A percentile compares a stretch with the other conserved stretches of the same genome.
phyloP scores from a whole-genome alignment of 2,113 vertebrate genomes.

The Nerophis ophidion region DNA sequence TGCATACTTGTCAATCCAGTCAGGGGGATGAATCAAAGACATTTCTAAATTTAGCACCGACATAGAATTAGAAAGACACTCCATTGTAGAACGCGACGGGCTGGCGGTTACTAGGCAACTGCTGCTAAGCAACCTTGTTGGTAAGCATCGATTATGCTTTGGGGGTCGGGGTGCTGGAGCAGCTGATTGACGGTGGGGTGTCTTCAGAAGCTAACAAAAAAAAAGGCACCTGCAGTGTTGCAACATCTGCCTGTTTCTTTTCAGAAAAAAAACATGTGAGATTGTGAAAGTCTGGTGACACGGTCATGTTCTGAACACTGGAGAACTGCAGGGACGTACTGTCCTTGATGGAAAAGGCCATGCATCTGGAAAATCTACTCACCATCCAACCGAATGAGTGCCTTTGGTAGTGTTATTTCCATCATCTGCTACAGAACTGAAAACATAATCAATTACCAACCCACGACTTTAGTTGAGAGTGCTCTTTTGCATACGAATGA shows the following conservation, averaged over 20 bases:
- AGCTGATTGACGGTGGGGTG: slow-evolving; percentile 41
- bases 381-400: slow-evolving; percentile 17
- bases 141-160: slow-evolving; percentile 67
- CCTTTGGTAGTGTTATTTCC: slow-evolving; percentile 23
- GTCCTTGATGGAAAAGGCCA: slow-evolving; percentile 30
- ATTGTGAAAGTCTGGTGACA: slow-evolving; percentile 18
- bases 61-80: slow-evolving; percentile 63
- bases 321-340: slow-evolving; percentile 25
- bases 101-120: slow-evolving; percentile 70
- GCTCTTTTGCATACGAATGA: slow-evolving; percentile 35
- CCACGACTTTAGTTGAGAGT: slow-evolving; percentile 19
- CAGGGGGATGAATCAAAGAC: slow-evolving; percentile 63
- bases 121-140: slow-evolving; percentile 70
- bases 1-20: slow-evolving; percentile 53
- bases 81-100: slow-evolving; percentile 58
- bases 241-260: slow-evolving; percentile 36
- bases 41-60: slow-evolving; percentile 71
- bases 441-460: slow-evolving; percentile 39
- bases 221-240: slow-evolving; percentile 28
- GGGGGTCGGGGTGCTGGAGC: slow-evolving; percentile 39
- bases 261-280: slow-evolving; percentile 12
- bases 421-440: slow-evolving; percentile 28
- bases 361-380: slow-evolving; percentile 18
- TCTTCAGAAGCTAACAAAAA: slow-evolving; percentile 44
- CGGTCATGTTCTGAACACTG: slow-evolving; percentile 25